Percentiles rank a stretch among this genome's conserved stretches.
Conservation (phyloP, 2,888 invertebrate species). For the Metopia argyrocephala region DNA sequence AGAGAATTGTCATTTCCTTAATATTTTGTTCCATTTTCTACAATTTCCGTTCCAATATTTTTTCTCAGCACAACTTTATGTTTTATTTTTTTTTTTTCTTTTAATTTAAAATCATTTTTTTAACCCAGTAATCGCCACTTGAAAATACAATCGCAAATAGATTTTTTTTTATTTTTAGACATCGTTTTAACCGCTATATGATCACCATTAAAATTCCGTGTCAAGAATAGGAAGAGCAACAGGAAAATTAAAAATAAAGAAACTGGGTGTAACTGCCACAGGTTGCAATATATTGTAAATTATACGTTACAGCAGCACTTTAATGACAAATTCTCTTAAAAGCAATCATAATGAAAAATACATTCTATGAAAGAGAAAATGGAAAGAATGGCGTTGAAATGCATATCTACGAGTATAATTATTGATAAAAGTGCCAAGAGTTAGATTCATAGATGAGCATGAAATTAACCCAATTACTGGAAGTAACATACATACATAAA, state of each 20-base stretch:
- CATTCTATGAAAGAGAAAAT: too few relatives aligned
- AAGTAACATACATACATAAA: constrained; percentile 7
- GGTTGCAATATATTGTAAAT: constrained; percentile 19
- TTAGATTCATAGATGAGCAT: constrained; percentile 35
- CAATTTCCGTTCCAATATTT: background rate
- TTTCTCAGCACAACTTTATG: too few relatives aligned
- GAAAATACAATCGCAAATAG: background rate
- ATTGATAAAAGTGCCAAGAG: constrained; percentile 55
- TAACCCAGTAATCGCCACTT: background rate
- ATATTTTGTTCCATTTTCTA: too few relatives aligned
- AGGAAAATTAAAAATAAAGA: background rate
- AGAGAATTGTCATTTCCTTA: too few relatives aligned
- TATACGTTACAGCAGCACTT: constrained; percentile 32
- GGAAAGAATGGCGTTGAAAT: background rate
- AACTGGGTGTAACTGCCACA: constrained; percentile 3
- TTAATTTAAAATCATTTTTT: background rate
- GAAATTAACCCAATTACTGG: constrained; percentile 62
- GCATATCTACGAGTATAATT: too few relatives aligned
- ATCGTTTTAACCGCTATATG: constrained; percentile 8
- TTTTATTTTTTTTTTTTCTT: too few relatives aligned
- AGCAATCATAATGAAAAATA: background rate
- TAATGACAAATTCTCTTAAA: constrained; percentile 38
- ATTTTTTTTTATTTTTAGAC: background rate
- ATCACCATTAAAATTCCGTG: background rate
- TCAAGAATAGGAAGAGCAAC: too few relatives aligned